Base-by-base conservation (phyloP, 2,113 vertebrate species). In the Hippocampus abdominalis region DNA sequence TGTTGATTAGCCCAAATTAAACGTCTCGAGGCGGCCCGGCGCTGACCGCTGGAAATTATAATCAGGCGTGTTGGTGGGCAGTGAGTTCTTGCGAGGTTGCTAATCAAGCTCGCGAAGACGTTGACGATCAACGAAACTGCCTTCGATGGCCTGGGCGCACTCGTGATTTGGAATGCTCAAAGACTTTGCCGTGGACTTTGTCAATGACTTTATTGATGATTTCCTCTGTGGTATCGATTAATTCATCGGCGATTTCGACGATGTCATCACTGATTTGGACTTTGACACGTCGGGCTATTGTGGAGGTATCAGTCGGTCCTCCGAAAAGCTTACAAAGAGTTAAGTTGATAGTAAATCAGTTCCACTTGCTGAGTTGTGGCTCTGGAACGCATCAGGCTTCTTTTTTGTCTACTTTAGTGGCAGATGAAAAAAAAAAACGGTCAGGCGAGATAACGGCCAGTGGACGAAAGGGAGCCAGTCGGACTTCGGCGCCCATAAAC, bases 1-100 rank as follows among this genome's bases (percentile, higher is more conserved):
- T 80, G 80, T 82, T 91, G 90, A 91, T 91, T 90, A 86, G 79
- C 57, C 73, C 66, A 82, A 87, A 89, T 81, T 66, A 79, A 79
- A 77, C 48, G 74, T 84, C 78, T 73, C 3, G 69, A 77, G 81
- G 81, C 70, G 71, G 64, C 44, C 59, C 59, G 18, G 68, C 64
- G 20, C 60, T 63, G 42, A 27, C 5, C 46, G 62, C 57, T 81
- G 69, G 20, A 62, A 84, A 86, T 87, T 85, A 86, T 63, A 89
- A 90, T 90, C 86, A 89, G 83, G 1, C 53, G 18, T 78, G 62
- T 32, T 79, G 78, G 80, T 77, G 80, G 84, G 73, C 77, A 69
- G 64, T 57, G 0, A 67, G 75, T 80, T 81, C 78, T 80, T 36
- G 25, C 4, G 1, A 63, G 32, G 42, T 56, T 40, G 32, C 59